These are phyloP conservation scores for Gavialis gangeticus DNA, from an alignment of 2,113 vertebrate species.

Conservation along the genomic window DNA sequence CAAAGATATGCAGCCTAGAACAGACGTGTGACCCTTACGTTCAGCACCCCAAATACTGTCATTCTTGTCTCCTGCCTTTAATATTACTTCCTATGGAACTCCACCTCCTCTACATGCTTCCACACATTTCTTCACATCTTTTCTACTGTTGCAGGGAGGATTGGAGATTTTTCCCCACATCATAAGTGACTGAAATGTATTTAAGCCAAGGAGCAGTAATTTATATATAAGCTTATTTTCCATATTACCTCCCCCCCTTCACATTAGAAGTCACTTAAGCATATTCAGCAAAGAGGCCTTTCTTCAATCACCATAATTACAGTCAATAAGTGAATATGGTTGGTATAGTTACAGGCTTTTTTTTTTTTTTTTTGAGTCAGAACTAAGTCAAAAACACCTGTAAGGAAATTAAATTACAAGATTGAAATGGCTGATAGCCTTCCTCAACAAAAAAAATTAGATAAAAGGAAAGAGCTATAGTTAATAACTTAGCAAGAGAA, in stretches of 20 bases:
- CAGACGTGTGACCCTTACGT: not conserved
- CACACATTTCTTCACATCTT: not conserved
- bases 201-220: not conserved
- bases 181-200: not conserved
- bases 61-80: not conserved
- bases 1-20: not conserved
- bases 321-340: not conserved
- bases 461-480: not conserved
- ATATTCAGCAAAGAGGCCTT: constrained; percentile 16
- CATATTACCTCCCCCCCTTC: constrained; percentile 26
- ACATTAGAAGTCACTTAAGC: constrained; percentile 25
- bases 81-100: not conserved
- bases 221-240: not conserved
- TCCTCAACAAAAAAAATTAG: not conserved
- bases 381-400: not conserved
- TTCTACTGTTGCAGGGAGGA: not conserved
- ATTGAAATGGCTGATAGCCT: not conserved
- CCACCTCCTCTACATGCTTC: not conserved
- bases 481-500: not conserved
- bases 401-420: not conserved
- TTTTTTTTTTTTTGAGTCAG: not conserved
- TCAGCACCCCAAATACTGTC: not conserved
- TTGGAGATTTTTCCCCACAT: not conserved
- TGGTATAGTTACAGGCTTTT: not conserved
- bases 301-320: not conserved